Evolutionary conservation across 2,113 vertebrate species (phyloP).

Genomic region (Rhizomys pruinosus): DNA sequence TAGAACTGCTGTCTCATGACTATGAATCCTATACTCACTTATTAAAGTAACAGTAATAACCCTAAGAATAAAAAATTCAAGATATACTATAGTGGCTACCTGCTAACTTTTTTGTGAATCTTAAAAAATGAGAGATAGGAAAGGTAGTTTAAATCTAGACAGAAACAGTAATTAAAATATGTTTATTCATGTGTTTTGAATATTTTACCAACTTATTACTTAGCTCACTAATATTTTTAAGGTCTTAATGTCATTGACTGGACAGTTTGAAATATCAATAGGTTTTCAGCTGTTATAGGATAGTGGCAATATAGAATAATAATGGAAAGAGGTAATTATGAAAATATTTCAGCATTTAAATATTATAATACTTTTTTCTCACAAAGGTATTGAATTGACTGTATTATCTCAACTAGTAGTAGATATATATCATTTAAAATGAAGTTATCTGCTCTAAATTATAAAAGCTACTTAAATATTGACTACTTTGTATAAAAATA

Average conservation of each 20-base stretch:
- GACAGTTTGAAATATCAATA: constrained; percentile 23
- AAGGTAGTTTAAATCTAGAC: constrained; percentile 36
- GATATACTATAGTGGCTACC: background rate
- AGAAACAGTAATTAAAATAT: constrained; percentile 5
- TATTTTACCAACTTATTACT: constrained; percentile 15
- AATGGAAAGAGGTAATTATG: constrained; percentile 22
- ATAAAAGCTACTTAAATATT: constrained; percentile 55
- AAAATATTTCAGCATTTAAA: constrained; percentile 36
- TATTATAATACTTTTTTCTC: constrained; percentile 32
- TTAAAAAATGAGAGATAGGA: constrained; percentile 19
- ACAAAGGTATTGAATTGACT: background rate
- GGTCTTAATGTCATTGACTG: background rate
- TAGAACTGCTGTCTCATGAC: constrained; percentile 21
- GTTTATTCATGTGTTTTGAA: constrained; percentile 56
- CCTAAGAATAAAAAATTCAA: constrained; percentile 25
- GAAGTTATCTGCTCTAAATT: background rate
- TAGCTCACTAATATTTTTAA: constrained; percentile 26
- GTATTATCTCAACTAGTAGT: constrained; percentile 23
- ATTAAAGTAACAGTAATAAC: constrained; percentile 37
- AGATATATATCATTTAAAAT: constrained; percentile 45
- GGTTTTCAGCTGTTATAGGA: background rate
- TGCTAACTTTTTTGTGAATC: background rate
- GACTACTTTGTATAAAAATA: constrained; percentile 36
- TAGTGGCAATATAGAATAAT: constrained; percentile 25
- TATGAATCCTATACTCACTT: background rate